These are phyloP conservation scores for Drosophila robusta DNA, from an alignment of 2,888 invertebrate species.

Conservation along the genomic window DNA sequence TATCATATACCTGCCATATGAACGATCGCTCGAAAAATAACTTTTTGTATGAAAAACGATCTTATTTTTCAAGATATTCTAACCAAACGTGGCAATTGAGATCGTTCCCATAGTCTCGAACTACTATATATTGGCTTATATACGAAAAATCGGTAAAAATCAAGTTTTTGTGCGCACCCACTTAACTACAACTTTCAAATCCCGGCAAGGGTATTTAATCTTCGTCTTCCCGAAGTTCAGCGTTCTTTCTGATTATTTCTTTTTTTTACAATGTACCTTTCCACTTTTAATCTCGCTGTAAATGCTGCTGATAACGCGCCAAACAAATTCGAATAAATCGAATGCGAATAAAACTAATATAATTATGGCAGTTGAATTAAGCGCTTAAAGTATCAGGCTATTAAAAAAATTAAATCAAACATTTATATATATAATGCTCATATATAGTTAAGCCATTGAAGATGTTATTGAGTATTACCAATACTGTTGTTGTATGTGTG, in stretches of 20 bases:
- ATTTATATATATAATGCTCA: neutral
- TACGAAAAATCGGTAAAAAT: too few species aligned
- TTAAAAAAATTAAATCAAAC: conserved; percentile 19
- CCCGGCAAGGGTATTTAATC: too few species aligned
- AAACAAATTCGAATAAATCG: conserved; percentile 37
- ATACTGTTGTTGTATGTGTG: conserved; percentile 60
- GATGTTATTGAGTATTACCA: conserved; percentile 48
- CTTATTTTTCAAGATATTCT: too few species aligned
- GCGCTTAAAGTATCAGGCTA: conserved; percentile 66
- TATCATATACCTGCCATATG: too few species aligned
- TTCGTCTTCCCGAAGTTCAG: too few species aligned
- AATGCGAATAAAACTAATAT: conserved; percentile 45
- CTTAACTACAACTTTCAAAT: too few species aligned
- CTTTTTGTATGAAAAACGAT: too few species aligned
- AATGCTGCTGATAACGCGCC: conserved; percentile 34
- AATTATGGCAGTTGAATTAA: conserved; percentile 71
- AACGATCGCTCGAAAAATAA: too few species aligned
- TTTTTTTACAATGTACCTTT: conserved; percentile 40
- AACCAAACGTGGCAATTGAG: too few species aligned
- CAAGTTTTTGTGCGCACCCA: too few species aligned
- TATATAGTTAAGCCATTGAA: conserved; percentile 39
- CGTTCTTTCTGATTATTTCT: neutral
- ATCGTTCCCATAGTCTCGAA: too few species aligned
- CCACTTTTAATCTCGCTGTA: conserved; percentile 18
- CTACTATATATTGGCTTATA: too few species aligned